Percentiles rank a stretch among this genome's conserved stretches.
phyloP scores from a whole-genome alignment of 2,113 vertebrate species.

The Progne subis region DNA sequence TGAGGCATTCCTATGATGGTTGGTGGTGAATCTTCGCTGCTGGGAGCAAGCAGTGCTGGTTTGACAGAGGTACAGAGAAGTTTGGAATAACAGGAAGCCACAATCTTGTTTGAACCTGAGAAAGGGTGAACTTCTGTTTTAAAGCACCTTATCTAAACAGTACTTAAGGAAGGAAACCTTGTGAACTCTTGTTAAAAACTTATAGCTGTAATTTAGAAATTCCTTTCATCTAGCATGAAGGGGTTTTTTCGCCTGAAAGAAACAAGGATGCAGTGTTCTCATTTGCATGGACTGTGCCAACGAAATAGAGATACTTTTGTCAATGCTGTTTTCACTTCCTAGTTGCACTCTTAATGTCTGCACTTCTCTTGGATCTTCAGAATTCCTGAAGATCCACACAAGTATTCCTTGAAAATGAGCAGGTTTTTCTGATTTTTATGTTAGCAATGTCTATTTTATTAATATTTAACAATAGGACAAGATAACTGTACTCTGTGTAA shows the following conservation, averaged over 20 bases:
- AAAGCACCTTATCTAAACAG: conserved; percentile 25
- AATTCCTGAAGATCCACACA: not conserved
- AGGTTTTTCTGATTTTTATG: not conserved
- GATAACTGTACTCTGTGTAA: not conserved
- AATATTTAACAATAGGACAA: not conserved
- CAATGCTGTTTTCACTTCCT: not conserved
- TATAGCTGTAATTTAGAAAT: conserved; percentile 37
- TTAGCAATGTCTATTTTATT: not conserved
- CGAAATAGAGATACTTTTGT: not conserved
- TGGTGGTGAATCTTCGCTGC: not conserved
- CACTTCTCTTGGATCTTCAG: not conserved
- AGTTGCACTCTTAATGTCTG: not conserved
- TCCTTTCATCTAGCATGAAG: conserved; percentile 59
- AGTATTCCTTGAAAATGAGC: not conserved
- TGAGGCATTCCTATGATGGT: rapidly evolving
- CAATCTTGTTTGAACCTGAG: not conserved
- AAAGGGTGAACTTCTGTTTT: conserved; percentile 16
- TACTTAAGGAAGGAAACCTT: conserved; percentile 13
- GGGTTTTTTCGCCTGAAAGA: not conserved
- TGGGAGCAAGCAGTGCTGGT: not conserved
- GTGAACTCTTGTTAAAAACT: conserved; percentile 52
- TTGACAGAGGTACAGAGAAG: not conserved
- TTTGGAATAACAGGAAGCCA: conserved; percentile 9
- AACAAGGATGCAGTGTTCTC: conserved; percentile 37
- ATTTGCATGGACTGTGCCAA: conserved; percentile 29